A percentile compares a stretch with the other conserved stretches of the same genome.
phyloP scores from a whole-genome alignment of 2,113 vertebrate species.

The Callipepla californica region DNA sequence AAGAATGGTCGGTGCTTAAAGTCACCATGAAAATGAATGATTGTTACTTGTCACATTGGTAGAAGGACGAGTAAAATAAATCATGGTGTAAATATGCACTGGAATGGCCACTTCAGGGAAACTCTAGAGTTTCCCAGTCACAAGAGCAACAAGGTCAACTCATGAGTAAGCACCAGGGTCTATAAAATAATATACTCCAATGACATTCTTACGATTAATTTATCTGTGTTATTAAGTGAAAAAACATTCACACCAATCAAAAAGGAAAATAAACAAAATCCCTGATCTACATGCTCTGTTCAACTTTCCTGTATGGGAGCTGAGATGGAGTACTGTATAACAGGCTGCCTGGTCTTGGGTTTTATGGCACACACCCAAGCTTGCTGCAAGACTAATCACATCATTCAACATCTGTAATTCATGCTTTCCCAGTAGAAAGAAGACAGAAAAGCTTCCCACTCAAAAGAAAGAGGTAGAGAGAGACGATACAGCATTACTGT shows the following conservation, averaged over 20 bases:
- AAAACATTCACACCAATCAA: neutral
- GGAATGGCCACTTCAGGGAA: neutral
- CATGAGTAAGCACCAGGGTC: neutral
- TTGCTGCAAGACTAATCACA: neutral
- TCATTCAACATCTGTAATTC: neutral
- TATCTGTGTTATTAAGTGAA: neutral
- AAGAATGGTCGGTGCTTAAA: neutral
- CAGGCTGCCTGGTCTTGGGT: neutral
- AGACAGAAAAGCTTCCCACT: neutral
- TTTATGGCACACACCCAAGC: neutral
- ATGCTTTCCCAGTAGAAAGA: neutral
- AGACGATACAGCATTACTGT: neutral
- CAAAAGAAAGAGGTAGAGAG: neutral
- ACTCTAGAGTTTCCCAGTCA: neutral
- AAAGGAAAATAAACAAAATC: neutral
- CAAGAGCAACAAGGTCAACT: neutral
- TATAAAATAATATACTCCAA: neutral
- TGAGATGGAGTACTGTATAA: neutral
- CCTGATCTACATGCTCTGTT: neutral
- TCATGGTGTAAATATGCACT: neutral
- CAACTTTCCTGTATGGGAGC: neutral
- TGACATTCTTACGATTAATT: neutral
- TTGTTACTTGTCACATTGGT: neutral
- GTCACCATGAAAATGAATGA: slow-evolving; percentile 8
- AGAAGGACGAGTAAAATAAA: neutral